Evolutionary conservation across 2,113 vertebrate genomes (phyloP).

Genomic region (Seriola dumerili): DNA sequence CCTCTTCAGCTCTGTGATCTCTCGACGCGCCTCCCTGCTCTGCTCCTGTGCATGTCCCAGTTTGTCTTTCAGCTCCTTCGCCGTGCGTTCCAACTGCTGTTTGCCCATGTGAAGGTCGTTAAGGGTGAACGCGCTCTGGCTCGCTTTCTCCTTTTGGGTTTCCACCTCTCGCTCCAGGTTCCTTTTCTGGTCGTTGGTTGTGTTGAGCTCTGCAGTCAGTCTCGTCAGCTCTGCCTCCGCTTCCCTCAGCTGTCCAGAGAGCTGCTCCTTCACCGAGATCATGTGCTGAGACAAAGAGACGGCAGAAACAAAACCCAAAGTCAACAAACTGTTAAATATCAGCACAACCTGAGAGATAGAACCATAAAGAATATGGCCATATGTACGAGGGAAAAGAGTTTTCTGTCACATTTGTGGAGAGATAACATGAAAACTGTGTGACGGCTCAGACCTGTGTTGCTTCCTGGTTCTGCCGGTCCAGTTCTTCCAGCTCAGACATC

Average conservation of each 20-base stretch:
- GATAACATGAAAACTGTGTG: not conserved
- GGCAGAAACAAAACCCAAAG: not conserved
- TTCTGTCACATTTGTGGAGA: no score
- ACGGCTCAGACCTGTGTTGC: constrained; percentile 89
- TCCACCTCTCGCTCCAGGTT: constrained; percentile 84
- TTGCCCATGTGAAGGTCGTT: constrained; percentile 90
- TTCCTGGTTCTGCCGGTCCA: constrained; percentile 96
- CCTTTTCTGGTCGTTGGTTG: constrained; percentile 83
- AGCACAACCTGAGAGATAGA: no score
- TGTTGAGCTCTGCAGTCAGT: constrained; percentile 83
- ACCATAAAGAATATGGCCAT: not conserved
- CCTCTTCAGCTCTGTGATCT: constrained; percentile 84
- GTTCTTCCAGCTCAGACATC: constrained; percentile 90
- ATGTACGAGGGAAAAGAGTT: not conserved
- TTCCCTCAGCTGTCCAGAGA: constrained; percentile 87
- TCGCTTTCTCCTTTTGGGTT: constrained; percentile 87
- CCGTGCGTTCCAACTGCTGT: constrained; percentile 86
- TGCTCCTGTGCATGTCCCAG: constrained; percentile 84
- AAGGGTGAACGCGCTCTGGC: constrained; percentile 87
- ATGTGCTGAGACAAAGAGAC: constrained; percentile 86
- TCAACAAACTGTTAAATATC: not conserved
- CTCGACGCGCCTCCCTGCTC: constrained; percentile 78
- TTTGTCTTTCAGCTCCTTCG: constrained; percentile 87
- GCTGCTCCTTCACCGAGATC: constrained; percentile 92
- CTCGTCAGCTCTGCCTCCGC: constrained; percentile 79